Conservation (phyloP, 2,888 invertebrate genomes). For the Cephus spinipes region DNA sequence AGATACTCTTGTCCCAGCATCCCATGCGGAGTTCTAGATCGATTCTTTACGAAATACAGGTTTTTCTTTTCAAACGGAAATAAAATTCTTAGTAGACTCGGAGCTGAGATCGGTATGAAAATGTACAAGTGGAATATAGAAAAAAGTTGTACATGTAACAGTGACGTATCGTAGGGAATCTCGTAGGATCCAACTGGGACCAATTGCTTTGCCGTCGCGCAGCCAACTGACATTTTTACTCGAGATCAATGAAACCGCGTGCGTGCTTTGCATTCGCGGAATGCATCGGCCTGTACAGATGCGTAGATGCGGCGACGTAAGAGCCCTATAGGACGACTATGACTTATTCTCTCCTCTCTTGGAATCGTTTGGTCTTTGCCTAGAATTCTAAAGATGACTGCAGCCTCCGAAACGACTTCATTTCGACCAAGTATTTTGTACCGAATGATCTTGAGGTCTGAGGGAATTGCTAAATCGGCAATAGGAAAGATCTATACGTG, state of each 20-base stretch:
- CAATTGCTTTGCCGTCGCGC: slow-evolving; percentile 39
- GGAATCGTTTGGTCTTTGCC: no score
- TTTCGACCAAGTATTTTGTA: neutral
- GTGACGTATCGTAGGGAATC: neutral
- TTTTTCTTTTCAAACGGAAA: neutral
- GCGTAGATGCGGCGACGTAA: neutral
- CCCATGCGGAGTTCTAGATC: neutral
- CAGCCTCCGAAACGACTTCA: neutral
- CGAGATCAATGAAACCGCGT: slow-evolving; percentile 42
- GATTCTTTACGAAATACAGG: neutral
- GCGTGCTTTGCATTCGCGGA: slow-evolving; percentile 41
- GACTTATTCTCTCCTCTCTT: neutral
- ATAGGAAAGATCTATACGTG: neutral
- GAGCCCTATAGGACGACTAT: neutral
- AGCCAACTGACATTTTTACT: slow-evolving; percentile 32
- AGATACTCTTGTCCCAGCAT: neutral
- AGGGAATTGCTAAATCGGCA: neutral
- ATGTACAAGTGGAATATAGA: neutral
- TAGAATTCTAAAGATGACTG: no score
- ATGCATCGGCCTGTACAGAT: slow-evolving; percentile 22
- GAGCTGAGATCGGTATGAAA: neutral
- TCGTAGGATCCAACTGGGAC: neutral
- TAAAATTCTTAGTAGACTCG: neutral
- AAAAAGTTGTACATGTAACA: neutral
- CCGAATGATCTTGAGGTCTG: neutral